A percentile compares a stretch with the other conserved stretches of the same genome.
phyloP scores from a whole-genome alignment of 2,888 invertebrate genomes.

The Lamellibrachia satsuma region DNA sequence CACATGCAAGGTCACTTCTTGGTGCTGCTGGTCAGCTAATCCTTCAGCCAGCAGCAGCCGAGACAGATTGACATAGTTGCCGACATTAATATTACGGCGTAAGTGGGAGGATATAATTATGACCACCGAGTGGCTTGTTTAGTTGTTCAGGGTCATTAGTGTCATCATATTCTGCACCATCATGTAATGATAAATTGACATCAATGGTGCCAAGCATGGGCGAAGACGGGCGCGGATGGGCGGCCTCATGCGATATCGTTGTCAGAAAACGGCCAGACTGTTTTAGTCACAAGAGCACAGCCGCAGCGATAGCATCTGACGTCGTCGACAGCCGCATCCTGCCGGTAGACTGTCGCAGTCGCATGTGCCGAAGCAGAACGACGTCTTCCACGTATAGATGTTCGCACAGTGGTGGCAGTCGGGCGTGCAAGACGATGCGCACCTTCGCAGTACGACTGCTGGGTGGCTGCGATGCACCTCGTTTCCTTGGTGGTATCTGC shows the following conservation, averaged over 20 bases:
- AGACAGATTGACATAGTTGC: too few species aligned
- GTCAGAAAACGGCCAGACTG: background rate
- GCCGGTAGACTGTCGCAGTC: background rate
- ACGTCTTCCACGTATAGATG: too few species aligned
- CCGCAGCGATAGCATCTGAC: background rate
- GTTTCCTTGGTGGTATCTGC: background rate
- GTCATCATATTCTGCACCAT: background rate
- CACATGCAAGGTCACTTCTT: too few species aligned
- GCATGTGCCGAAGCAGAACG: background rate
- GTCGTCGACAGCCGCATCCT: too few species aligned
- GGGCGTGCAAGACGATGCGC: too few species aligned
- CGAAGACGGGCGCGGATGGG: background rate
- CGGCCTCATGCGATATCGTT: background rate
- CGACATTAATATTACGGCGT: background rate
- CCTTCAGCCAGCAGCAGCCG: too few species aligned
- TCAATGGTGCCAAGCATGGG: background rate
- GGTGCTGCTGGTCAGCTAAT: too few species aligned
- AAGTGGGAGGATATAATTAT: too few species aligned
- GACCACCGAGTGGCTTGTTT: too few species aligned
- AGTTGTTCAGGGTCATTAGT: background rate
- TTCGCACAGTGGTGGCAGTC: too few species aligned
- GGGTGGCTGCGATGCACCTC: background rate
- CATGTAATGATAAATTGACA: background rate
- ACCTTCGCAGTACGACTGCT: background rate
- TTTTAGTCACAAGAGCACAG: background rate